Evolutionary conservation across 2,888 invertebrate genomes (phyloP), one percentile per base, ranked within the genome.

Genomic region (Platycheirus rosarum): DNA sequence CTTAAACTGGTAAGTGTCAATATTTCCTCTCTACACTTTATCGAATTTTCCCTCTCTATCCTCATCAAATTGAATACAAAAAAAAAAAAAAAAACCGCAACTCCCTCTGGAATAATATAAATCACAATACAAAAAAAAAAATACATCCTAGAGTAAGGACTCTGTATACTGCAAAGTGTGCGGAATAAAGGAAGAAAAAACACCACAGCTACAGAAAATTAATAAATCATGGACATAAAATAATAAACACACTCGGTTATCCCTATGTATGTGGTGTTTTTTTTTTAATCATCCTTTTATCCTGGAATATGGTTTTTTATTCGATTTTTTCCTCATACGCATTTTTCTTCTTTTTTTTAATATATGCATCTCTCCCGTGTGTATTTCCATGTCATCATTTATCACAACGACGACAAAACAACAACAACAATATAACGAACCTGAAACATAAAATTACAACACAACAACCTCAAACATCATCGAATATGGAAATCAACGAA

Each of bases 1-100:
- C 93, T 97, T 88, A 97, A 91, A 87, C 87, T 91, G 88, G 89
- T 89, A 86, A 88, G 88, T 87, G 51, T 73, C 71, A 75, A 42
- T 46, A 11, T 73, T 32, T 46, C 44, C 42, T 44, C 2, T 48
- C 23, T 55, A 1, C n/a, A 18, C 42, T 13, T 11, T 18, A 14
- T 11, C 20, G 2, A 35, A 9, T 35, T 18, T 48, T 9, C 18
- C 53, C n/a, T 18, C 5, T 8, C 20, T 18, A 35, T 26, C 2
- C 35, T 18, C 32, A n/a, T 9, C 16, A 16, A 23, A 26, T 37
- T 23, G 20, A 73, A 29, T 48, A 49, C 11, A 14, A 16, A n/a
- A n/a, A n/a, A n/a, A n/a, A n/a, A n/a, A n/a, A n/a, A n/a, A n/a
- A n/a, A 70, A 73, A 55, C 73, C 74, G 35, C 42, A 68, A 46